Evolutionary conservation across 2,797 vertebrate species (phyloP).

Genomic region (Cynodonichthys magdalenae): DNA sequence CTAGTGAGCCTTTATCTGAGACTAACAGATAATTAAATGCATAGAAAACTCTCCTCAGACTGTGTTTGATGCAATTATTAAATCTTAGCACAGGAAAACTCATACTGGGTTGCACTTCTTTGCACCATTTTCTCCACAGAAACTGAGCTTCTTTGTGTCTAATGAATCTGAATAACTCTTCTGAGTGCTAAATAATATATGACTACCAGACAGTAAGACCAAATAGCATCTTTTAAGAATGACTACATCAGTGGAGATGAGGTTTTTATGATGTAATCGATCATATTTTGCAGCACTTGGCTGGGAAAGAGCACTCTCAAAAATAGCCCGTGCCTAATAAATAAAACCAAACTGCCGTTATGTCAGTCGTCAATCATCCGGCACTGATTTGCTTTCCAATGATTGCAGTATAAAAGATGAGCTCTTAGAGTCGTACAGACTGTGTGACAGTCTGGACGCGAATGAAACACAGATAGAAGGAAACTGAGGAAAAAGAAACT

Average conservation of each 20-base stretch:
- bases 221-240: conserved; percentile 61
- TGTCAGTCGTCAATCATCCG: conserved; percentile 66
- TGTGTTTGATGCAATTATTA: conserved; percentile 19
- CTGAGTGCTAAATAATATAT: conserved; percentile 37
- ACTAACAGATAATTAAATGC: conserved; percentile 54
- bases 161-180: conserved; percentile 44
- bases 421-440: conserved; percentile 36
- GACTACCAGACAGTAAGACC: conserved; percentile 42
- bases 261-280: conserved; percentile 59
- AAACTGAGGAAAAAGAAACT: conserved; percentile 22
- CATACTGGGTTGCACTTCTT: conserved; percentile 3
- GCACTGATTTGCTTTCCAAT: conserved; percentile 55
- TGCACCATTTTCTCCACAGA: conserved; percentile 28
- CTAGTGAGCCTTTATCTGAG: conserved; percentile 26
- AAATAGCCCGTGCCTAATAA: conserved; percentile 40
- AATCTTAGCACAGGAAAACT: conserved; percentile 22
- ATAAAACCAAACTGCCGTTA: conserved; percentile 65
- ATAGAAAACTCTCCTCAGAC: conserved; percentile 42
- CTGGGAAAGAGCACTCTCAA: conserved; percentile 36
- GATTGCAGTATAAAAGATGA: conserved; percentile 38
- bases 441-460: conserved; percentile 35
- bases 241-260: conserved; percentile 37
- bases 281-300: conserved; percentile 55
- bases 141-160: conserved; percentile 8
- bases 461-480: conserved; percentile 47